Conservation (phyloP, 2,888 invertebrate species). For the Cepaea hortensis region DNA sequence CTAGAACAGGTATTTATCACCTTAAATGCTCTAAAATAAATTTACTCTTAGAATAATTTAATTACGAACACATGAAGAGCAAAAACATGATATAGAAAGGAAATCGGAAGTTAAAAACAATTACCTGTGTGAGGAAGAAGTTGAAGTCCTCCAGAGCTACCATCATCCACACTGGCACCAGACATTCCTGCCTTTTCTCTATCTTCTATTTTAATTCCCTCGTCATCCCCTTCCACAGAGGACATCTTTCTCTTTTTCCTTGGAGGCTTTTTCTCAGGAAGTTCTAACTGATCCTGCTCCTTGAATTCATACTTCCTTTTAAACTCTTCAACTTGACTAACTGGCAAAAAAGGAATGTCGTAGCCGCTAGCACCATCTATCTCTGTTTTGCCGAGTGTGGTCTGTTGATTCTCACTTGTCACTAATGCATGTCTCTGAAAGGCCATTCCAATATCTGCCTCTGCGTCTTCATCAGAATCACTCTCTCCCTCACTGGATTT, state of each 20-base stretch:
- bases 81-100: not conserved
- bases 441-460: not conserved
- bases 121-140: slow-evolving; percentile 48
- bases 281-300: slow-evolving; percentile 35
- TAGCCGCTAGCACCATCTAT: slow-evolving; percentile 17
- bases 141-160: slow-evolving; percentile 42
- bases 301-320: slow-evolving; percentile 43
- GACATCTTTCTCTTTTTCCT: slow-evolving; percentile 38
- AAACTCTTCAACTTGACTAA: slow-evolving; percentile 38
- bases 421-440: slow-evolving; percentile 15
- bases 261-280: slow-evolving; percentile 41
- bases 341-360: slow-evolving; percentile 46
- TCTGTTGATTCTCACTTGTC: not conserved
- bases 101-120: not conserved
- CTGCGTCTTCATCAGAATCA: slow-evolving; percentile 36
- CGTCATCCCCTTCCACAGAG: slow-evolving; percentile 33
- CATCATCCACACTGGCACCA: slow-evolving; percentile 13
- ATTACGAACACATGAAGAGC: not conserved
- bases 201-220: slow-evolving; percentile 31
- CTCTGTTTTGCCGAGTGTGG: slow-evolving; percentile 10
- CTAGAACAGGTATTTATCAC: too few species aligned
- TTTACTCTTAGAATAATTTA: too few species aligned
- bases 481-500: slow-evolving; percentile 43
- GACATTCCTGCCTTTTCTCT: slow-evolving; percentile 34
- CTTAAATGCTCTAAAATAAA: too few species aligned